phyloP scores from a whole-genome alignment of 2,888 invertebrate genomes.

The Troglohyphantes excavatus region DNA sequence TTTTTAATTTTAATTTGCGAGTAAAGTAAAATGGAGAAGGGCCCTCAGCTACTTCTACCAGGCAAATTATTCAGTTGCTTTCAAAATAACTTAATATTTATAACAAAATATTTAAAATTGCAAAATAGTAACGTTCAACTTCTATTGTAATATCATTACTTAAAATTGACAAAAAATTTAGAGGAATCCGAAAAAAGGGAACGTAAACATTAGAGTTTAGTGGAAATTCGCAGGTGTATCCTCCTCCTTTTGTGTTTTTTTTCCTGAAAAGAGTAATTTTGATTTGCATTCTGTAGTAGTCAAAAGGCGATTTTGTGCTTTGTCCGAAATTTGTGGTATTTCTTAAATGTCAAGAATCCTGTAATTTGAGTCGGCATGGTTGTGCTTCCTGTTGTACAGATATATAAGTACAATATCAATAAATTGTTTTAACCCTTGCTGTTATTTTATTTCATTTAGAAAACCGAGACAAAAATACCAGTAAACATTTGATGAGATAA shows the following conservation, averaged over 20 bases:
- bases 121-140: no score
- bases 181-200: no score
- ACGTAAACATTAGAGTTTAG: conserved; percentile 14
- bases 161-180: no score
- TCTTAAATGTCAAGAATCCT: conserved; percentile 63
- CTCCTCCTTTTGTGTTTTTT: background rate
- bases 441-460: background rate
- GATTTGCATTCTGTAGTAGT: conserved; percentile 36
- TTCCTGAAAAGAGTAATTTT: background rate
- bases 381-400: conserved; percentile 78
- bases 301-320: conserved; percentile 18
- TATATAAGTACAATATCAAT: conserved; percentile 76
- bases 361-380: conserved; percentile 77
- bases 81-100: no score
- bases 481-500: no score
- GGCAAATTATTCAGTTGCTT: no score
- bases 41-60: no score
- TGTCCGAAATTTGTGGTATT: conserved; percentile 24
- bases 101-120: no score
- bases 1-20: no score
- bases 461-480: no score
- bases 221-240: conserved; percentile 25
- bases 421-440: conserved; percentile 77
- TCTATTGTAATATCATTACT: no score
- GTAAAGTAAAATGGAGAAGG: no score